Base-by-base conservation (phyloP, 2,888 invertebrate species). In the Troides aeacus region DNA sequence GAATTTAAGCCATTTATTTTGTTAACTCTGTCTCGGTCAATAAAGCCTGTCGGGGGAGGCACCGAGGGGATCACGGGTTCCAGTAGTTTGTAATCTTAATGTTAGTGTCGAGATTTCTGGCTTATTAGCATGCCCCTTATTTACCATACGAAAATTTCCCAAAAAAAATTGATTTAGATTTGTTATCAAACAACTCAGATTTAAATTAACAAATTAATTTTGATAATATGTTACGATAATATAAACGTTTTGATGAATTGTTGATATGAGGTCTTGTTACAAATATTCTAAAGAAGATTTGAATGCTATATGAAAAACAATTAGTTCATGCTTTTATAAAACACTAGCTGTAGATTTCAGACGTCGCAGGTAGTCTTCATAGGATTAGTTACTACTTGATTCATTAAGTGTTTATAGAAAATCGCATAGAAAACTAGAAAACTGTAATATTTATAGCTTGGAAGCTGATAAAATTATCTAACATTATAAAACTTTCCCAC, bases 1-100 rank as follows among this genome's bases (percentile, higher is more conserved):
- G 92, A 92, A 91, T 92, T 92, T 92, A 86, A 91, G 89, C 90
- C 90, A 92, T 92, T 92, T 91, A 92, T 92, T 92, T 90, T 90
- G 92, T 92, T 92, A 92, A 87, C 89, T 89, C 84, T 84, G 87
- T 85, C 81, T 84, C 84, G 88, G 86, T 84, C 84, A 85, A 90
- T 91, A 90, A 89, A 91, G 79, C 86, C 81, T 79, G 83, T 77
- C 79, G 81, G 83, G 88, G 89, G 84, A 81, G 77, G 82, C 77
- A 79, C 81, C 79, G 82, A 80, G 81, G 83, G 84, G 84, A 84
- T 85, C 81, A 78, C 46, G 75, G 74, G 79, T 74, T 78, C 79
- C 73, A 60, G 79, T 84, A 85, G 83, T 86, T 84, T 83, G 83
- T 86, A 83, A 86, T 85, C 83, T 86, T 85, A 81, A 84, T 84